phyloP scores from a whole-genome alignment of 2,113 vertebrate genomes.

The Psephotus haematonotus region DNA sequence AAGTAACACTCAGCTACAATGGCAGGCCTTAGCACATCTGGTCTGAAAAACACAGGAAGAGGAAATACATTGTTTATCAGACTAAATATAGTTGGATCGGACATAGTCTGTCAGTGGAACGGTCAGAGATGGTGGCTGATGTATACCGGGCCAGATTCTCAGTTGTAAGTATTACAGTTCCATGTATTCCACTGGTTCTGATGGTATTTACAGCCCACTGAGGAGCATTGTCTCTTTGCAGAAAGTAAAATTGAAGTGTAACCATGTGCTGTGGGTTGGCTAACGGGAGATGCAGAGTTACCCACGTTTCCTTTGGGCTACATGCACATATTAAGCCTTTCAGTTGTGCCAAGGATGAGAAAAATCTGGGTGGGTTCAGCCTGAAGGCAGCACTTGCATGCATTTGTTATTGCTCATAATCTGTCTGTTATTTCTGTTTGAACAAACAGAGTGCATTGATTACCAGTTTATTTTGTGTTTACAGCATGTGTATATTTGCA shows the following conservation, averaged over 20 bases:
- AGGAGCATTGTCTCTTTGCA: background rate
- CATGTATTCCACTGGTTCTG: background rate
- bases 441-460: background rate
- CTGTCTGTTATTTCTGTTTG: background rate
- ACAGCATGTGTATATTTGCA: background rate
- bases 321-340: background rate
- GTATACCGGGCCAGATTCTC: background rate
- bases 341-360: background rate
- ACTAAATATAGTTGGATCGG: slow-evolving; percentile 27
- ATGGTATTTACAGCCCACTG: background rate
- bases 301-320: background rate
- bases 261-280: background rate
- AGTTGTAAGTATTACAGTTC: background rate
- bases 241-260: background rate
- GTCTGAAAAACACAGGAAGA: slow-evolving; percentile 35
- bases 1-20: slow-evolving; percentile 1
- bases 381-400: background rate
- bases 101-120: background rate
- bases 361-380: background rate
- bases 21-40: slow-evolving; percentile 36
- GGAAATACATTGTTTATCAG: slow-evolving; percentile 54
- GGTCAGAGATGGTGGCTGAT: background rate
- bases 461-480: background rate
- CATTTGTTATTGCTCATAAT: background rate
- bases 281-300: background rate